Percentiles rank a stretch among this genome's conserved stretches.
phyloP scores from a whole-genome alignment of 2,888 invertebrate genomes.

The Cantharis nigra region DNA sequence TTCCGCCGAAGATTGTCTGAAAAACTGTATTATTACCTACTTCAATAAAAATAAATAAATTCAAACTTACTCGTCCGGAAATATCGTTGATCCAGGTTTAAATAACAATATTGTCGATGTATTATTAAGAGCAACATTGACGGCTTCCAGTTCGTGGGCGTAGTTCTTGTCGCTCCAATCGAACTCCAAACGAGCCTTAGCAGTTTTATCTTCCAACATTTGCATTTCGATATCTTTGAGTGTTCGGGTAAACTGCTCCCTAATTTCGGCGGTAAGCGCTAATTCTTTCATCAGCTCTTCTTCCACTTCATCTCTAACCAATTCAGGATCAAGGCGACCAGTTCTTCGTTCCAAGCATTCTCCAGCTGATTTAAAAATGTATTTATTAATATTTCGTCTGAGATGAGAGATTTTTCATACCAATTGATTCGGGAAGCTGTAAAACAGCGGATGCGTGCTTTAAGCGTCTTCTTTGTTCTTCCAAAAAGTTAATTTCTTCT shows the following conservation, averaged over 20 bases:
- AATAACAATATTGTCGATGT: slow-evolving; percentile 74
- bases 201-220: slow-evolving; percentile 74
- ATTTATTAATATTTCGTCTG: background rate
- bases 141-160: slow-evolving; percentile 76
- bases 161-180: slow-evolving; percentile 92
- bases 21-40: slow-evolving; percentile 17
- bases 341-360: slow-evolving; percentile 76
- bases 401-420: slow-evolving; percentile 36
- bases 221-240: slow-evolving; percentile 71
- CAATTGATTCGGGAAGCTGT: slow-evolving; percentile 75
- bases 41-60: background rate
- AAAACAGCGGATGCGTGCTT: slow-evolving; percentile 70
- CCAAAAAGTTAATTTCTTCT: slow-evolving; percentile 71
- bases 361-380: slow-evolving; percentile 54
- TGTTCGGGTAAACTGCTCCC: slow-evolving; percentile 64
- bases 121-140: slow-evolving; percentile 70
- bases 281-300: slow-evolving; percentile 78
- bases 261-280: slow-evolving; percentile 71
- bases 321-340: slow-evolving; percentile 71
- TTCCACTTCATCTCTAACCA: slow-evolving; percentile 77
- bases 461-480: slow-evolving; percentile 69
- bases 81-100: slow-evolving; percentile 78
- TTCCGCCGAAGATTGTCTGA: slow-evolving; percentile 79
- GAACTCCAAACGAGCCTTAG: slow-evolving; percentile 81
- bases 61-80: slow-evolving; percentile 69